Evolutionary conservation across 2,888 invertebrate species (phyloP).

Genomic region (Agrochola lota): DNA sequence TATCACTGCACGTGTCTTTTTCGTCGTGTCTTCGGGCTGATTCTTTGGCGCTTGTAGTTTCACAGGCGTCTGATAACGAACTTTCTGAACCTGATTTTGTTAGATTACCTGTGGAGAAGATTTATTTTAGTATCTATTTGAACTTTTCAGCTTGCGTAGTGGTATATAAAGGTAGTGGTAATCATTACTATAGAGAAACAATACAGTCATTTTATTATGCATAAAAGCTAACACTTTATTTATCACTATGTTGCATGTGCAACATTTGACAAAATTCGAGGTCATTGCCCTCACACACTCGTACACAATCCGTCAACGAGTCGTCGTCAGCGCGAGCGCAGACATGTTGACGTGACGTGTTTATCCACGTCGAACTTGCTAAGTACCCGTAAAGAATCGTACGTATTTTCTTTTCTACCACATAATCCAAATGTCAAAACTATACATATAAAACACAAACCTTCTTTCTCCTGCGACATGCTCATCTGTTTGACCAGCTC

Average conservation of each 20-base stretch:
- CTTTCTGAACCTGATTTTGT: slow-evolving; percentile 97
- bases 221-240: too few relatives aligned
- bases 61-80: slow-evolving; percentile 94
- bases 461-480: slow-evolving; percentile 92
- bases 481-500: slow-evolving; percentile 95
- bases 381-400: too few relatives aligned
- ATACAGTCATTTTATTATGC: too few relatives aligned
- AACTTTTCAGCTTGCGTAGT: neutral
- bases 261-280: too few relatives aligned
- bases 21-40: slow-evolving; percentile 93
- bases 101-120: slow-evolving; percentile 77
- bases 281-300: too few relatives aligned
- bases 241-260: too few relatives aligned
- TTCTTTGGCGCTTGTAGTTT: slow-evolving; percentile 92
- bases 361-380: too few relatives aligned
- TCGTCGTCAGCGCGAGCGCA: too few relatives aligned
- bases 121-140: neutral
- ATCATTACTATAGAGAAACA: neutral
- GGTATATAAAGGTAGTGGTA: too few relatives aligned
- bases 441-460: slow-evolving; percentile 74
- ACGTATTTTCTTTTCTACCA: neutral
- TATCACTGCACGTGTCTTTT: slow-evolving; percentile 93
- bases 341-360: too few relatives aligned
- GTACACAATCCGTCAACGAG: too few relatives aligned
- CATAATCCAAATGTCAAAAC: neutral